phyloP scores from a whole-genome alignment of 2,113 vertebrate species.

The Zosterops lateralis region DNA sequence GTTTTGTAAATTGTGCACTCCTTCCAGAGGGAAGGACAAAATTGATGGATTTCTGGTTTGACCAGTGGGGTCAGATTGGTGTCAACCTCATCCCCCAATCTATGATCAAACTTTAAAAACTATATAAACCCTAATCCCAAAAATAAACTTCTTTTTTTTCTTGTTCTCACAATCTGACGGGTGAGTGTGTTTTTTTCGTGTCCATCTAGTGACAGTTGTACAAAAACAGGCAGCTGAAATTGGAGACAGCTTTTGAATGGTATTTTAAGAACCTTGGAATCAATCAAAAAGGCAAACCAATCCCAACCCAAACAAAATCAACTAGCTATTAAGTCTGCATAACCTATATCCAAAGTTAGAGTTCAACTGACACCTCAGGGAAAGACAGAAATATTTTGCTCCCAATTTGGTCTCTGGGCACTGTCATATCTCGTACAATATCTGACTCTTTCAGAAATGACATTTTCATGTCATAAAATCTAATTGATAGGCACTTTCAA shows the following conservation, averaged over 20 bases:
- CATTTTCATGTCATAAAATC: slow-evolving; percentile 31
- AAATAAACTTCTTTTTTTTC: no score
- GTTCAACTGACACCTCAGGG: not conserved
- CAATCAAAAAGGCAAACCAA: not conserved
- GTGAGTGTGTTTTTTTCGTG: no score
- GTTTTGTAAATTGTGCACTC: no score
- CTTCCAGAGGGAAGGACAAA: no score
- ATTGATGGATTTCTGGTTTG: no score
- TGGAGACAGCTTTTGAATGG: not conserved
- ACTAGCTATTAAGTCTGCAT: not conserved
- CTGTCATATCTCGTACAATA: not conserved
- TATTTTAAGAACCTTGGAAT: not conserved
- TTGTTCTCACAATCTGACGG: no score
- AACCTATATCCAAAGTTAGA: not conserved
- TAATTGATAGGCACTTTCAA: not conserved
- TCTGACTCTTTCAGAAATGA: slow-evolving; percentile 17
- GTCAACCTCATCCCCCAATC: no score
- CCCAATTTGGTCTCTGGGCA: not conserved
- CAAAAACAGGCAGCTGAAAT: not conserved
- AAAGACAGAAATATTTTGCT: slow-evolving; percentile 9
- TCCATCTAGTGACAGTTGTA: not conserved
- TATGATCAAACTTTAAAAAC: no score
- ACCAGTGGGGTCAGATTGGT: no score
- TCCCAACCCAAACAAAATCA: not conserved
- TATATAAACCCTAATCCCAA: no score